Evolutionary conservation across 1,140 invertebrate species (phyloP).

Genomic region (Lithobius niger): DNA sequence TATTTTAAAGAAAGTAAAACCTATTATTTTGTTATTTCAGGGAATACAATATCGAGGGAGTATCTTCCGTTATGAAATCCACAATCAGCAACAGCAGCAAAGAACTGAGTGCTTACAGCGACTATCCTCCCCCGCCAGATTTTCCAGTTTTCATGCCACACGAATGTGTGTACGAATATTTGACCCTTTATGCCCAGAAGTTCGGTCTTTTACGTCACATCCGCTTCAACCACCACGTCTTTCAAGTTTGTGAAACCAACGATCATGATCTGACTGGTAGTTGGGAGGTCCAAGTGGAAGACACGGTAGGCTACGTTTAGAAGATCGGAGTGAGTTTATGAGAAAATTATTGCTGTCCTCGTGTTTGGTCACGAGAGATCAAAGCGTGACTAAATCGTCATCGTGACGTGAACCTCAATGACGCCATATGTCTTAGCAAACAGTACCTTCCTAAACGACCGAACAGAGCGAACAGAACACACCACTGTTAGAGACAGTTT

Average conservation of each 20-base stretch:
- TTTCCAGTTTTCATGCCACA: constrained; percentile 36
- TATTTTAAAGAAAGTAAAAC: too few species aligned
- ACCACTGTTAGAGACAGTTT: too few species aligned
- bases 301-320: too few species aligned
- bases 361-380: too few species aligned
- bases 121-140: constrained; percentile 34
- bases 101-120: constrained; percentile 26
- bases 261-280: constrained; percentile 29
- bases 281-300: constrained; percentile 31
- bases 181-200: constrained; percentile 29
- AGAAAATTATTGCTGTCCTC: too few species aligned
- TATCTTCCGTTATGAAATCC: constrained; percentile 23
- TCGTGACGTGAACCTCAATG: too few species aligned
- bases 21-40: too few species aligned
- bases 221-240: constrained; percentile 27
- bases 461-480: too few species aligned
- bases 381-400: too few species aligned
- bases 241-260: constrained; percentile 18
- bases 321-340: too few species aligned
- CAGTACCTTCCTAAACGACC: too few species aligned
- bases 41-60: constrained; percentile 24
- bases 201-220: constrained; percentile 31
- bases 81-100: constrained; percentile 35
- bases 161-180: constrained; percentile 30
- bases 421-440: too few species aligned